Base-by-base conservation (phyloP, 2,797 vertebrate species). In the Phrynocephalus guinanensis region DNA sequence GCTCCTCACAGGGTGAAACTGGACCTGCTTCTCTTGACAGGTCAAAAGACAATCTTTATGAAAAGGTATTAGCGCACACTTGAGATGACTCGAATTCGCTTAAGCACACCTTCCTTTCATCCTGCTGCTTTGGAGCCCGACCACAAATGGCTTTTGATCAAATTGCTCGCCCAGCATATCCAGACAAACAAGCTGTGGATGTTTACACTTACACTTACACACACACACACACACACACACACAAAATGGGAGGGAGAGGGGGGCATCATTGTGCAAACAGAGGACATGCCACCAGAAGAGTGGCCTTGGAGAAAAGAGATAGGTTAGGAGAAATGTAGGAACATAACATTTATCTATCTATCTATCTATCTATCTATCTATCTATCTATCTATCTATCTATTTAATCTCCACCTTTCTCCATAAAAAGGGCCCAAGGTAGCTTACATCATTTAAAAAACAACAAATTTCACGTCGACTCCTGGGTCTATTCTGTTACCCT, bases 1-100 rank as follows among this genome's bases (percentile, higher is more conserved):
- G 48, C 81, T 80, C 76, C 52, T 84, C 82, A 67, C 85, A 84
- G 82, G 52, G 48, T 70, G 33, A 87, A 90, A 81, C 71, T 1
- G 0, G 82, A 91, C 56, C 0, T 0, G 0, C 76, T 87, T 66
- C 0, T 0, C 86, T 38, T 11, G 67, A 84, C 76, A 2, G 67
- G 70, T 56, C 72, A 73, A 89, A 87, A 84, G 33, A 44, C 78
- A 79, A 70, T 60, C 20, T 81, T 84, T 60, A 63, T 81, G 72
- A 81, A 80, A 84, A 87, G 48, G 71, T 48, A 82, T 77, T 81
- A 71, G 87, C 79, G 71, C 0, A 5, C 0, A 0, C 82, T 88
- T 88, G 77, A 90, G 79, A 68, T 83, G 76, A 77, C 24, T 0
- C 71, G n/a, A 77, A 52, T 80, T 78, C 0, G 1, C 24, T 44